Evolutionary conservation across 2,888 invertebrate genomes (phyloP), one percentile per base, ranked within the genome.

Genomic region (Pseudococcus longispinus): DNA sequence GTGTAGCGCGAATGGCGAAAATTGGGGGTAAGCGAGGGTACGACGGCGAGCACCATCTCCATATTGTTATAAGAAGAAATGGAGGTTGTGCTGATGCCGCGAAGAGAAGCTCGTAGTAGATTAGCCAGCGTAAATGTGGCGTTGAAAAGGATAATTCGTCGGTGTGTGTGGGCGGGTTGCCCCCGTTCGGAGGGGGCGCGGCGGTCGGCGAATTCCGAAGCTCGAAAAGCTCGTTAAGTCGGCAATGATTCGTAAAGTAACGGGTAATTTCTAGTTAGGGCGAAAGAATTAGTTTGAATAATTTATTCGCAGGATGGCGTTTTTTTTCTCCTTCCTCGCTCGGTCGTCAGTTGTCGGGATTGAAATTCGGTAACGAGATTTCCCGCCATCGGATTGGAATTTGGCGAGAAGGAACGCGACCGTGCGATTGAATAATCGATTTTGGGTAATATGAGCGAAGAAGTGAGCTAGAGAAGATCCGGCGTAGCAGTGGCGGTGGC

Each of bases 171-270:
- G 13, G 60, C 23, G 13, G 23, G 60, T 55, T 23, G 60, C 20
- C 60, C 23, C 23, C 55, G 55, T 55, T 55, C 55, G 55, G n/a
- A 4, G 55, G 9, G 9, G n/a, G 18, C 55, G 55, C 55, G 18
- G 20, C 55, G 15, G 13, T n/a, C 55, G 60, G 60, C 29, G 70
- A 80, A 80, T 80, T 42, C 77, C 77, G 77, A 42, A 70, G 70
- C 70, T 70, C 37, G 42, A 42, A 80, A 80, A 80, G 77, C 77
- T 80, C 77, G 42, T 80, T 80, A 80, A 80, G 77, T 80, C 77
- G 77, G 74, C 74, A 37, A 80, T 80, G 77, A 80, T 80, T 80
- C 42, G 77, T 80, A 42, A 80, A 80, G 77, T 42, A 42, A 80
- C 20, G 77, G 29, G 77, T 80, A 42, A 80, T 70, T 70, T 70